Base-by-base conservation (phyloP, 2,797 vertebrate species). In the Cephalopachus bancanus region DNA sequence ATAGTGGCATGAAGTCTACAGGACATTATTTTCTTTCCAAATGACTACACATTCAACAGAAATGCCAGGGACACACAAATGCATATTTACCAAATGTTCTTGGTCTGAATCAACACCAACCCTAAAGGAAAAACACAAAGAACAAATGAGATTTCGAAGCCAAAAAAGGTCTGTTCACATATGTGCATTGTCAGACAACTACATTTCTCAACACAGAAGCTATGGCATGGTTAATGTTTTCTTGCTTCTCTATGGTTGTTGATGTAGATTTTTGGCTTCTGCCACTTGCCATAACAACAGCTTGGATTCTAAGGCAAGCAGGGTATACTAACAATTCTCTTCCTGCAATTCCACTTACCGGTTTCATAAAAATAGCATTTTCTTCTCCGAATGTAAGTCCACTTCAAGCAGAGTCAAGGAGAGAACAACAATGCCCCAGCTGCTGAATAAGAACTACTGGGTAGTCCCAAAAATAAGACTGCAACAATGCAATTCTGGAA, bases 101-200 rank as follows among this genome's bases (percentile, higher is more conserved):
- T 99, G 99, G 97, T 99, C 99, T 0, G 99, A 98, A 10, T 99
- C 99, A 96, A 99, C 99, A 7, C 99, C 99, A 19, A 99, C 99
- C 92, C 99, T 99, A 96, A 0, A 98, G 98, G 80, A 98, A 93
- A 98, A 98, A 98, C 88, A 97, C 94, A 98, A 96, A 98, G 93
- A 90, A 53, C 72, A 97, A 95, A 95, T 98, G 81, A 98, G 87
- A 96, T 89, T 87, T 60, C 33, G 33, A 95, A 94, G 78, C 89
- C 79, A 93, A 65, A 55, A 89, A 72, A 67, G 3, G 76, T 74
- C 62, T 96, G 60, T 33, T 74, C 86, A 95, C 89, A 95, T 49
- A 79, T 15, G n/a, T 28, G 55, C 55, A 69, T 16, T 65, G 44
- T 88, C 80, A 86, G 85, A 65, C 72, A 84, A 69, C 89, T 62